Conservation (phyloP, 2,888 invertebrate species). For the Nomada fabriciana region DNA sequence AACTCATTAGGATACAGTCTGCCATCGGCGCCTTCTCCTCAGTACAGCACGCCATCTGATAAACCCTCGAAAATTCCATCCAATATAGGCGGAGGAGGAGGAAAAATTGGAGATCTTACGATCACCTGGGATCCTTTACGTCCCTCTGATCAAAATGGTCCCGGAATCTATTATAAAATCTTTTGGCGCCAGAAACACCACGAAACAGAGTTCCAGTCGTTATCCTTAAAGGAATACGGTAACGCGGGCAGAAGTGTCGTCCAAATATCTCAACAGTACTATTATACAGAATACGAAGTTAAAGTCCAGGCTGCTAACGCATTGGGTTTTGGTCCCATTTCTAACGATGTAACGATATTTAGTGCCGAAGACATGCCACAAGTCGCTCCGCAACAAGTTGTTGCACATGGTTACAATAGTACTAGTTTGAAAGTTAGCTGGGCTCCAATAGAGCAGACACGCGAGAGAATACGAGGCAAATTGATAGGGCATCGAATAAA, state of each 20-base stretch:
- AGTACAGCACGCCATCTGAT: constrained; percentile 93
- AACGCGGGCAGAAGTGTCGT: constrained; percentile 93
- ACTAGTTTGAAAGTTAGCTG: constrained; percentile 97
- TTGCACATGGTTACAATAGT: constrained; percentile 93
- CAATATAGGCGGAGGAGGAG: constrained; percentile 96
- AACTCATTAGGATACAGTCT: constrained; percentile 93
- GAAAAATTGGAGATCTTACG: constrained; percentile 96
- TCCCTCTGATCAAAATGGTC: constrained; percentile 93
- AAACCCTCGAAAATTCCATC: constrained; percentile 91
- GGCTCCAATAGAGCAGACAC: constrained; percentile 93
- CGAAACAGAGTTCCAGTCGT: constrained; percentile 91
- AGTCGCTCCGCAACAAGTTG: constrained; percentile 93
- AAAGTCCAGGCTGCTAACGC: constrained; percentile 94
- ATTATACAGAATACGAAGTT: constrained; percentile 93
- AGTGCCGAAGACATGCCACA: constrained; percentile 96
- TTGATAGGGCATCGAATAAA: constrained; percentile 97
- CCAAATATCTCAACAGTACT: constrained; percentile 89
- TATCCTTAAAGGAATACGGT: constrained; percentile 89
- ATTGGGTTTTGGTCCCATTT: constrained; percentile 93
- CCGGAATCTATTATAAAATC: constrained; percentile 95
- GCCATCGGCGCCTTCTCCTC: constrained; percentile 93
- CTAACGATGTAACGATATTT: constrained; percentile 90
- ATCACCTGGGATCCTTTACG: constrained; percentile 94
- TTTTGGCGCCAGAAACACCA: constrained; percentile 92
- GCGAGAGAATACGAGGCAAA: constrained; percentile 94